A percentile compares a stretch with the other conserved stretches of the same genome.
These are phyloP conservation scores for Drosophila cyrtoloma DNA, from an alignment of 2,888 invertebrate species.

Conservation along the genomic window DNA sequence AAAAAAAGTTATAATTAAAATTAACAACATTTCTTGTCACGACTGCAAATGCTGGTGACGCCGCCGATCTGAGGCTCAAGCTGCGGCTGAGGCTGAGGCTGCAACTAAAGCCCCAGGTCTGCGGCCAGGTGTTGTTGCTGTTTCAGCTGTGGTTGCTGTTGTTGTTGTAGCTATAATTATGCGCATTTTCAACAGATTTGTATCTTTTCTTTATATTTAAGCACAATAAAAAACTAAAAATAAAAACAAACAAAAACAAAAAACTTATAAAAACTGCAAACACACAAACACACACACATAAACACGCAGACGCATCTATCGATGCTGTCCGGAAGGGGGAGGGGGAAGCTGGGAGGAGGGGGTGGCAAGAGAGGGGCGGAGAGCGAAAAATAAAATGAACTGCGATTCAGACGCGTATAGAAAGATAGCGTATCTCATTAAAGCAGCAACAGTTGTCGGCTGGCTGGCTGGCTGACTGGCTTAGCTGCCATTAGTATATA, in stretches of 20 bases:
- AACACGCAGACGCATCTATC: conserved; percentile 50
- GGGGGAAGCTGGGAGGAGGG: too few species aligned
- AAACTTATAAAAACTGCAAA: conserved; percentile 19
- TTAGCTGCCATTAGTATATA: conserved; percentile 37
- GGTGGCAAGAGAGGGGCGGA: background rate
- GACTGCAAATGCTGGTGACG: conserved; percentile 48
- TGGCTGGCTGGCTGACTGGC: conserved; percentile 5
- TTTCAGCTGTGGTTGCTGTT: conserved; percentile 16
- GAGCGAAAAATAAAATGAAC: conserved; percentile 7
- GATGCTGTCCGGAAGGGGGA: background rate
- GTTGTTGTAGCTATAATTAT: conserved; percentile 58
- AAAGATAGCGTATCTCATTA: conserved; percentile 76
- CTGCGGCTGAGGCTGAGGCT: conserved; percentile 21
- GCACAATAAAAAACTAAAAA: conserved; percentile 65
- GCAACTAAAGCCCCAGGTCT: conserved; percentile 35
- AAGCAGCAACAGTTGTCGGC: conserved; percentile 30
- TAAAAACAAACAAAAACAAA: conserved; percentile 36
- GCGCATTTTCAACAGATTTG: conserved; percentile 78
- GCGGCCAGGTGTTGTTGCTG: conserved; percentile 57
- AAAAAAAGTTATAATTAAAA: conserved; percentile 73
- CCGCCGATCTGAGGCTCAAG: conserved; percentile 34
- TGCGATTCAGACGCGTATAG: conserved; percentile 49
- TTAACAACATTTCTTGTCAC: conserved; percentile 82
- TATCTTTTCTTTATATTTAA: conserved; percentile 68
- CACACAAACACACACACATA: conserved; percentile 22